Base-by-base conservation (phyloP, 2,888 invertebrate genomes). In the Macrostomum cliftonense region DNA sequence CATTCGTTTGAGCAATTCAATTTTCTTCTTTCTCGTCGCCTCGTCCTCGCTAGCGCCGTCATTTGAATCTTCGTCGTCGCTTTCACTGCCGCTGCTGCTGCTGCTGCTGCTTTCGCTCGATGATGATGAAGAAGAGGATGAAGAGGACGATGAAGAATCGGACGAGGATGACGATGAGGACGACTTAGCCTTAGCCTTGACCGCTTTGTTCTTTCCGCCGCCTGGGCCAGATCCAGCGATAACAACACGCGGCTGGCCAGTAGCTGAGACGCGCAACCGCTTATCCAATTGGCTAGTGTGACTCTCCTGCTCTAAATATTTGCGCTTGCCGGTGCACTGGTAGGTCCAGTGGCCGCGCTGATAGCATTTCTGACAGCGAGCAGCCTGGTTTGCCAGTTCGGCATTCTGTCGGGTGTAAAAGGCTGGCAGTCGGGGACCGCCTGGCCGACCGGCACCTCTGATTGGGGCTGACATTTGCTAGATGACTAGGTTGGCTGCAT, bases 321-420 rank as follows among this genome's bases (percentile, higher is more conserved):
- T 89, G 53, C 88, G 76, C 70, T 88, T 87, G 13, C 82, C 82
- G 57, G 79, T 84, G 65, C 89, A 91, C 68, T 88, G 83, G 62
- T 84, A 91, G 52, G 86, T 87, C 86, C 87, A 91, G 67, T 91
- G 89, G 0, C 89, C 89, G 62, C 79, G 79, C 70, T 87, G 82
- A 44, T 88, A 72, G 64, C 89, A 91, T 72, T 88, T 89, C 67
- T 89, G 89, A 65, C 89, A 91, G 20, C 83, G 77, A 52, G 59
- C 59, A 42, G 62, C 61, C 42, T 59, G 14, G 14, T 2, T 38
- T 2, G 1, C 16, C 21, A 16, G 7, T 17, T 45, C 37, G 16
- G 11, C 14, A 28, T 4, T 28, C 28, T 28, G 28, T 9, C 28
- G 28, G 28, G 28, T 28, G 9, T 28, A 28, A 9, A 28, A 28